These are phyloP conservation scores for Papilio glaucus DNA, from an alignment of 1,140 invertebrate genomes.

Conservation along the genomic window DNA sequence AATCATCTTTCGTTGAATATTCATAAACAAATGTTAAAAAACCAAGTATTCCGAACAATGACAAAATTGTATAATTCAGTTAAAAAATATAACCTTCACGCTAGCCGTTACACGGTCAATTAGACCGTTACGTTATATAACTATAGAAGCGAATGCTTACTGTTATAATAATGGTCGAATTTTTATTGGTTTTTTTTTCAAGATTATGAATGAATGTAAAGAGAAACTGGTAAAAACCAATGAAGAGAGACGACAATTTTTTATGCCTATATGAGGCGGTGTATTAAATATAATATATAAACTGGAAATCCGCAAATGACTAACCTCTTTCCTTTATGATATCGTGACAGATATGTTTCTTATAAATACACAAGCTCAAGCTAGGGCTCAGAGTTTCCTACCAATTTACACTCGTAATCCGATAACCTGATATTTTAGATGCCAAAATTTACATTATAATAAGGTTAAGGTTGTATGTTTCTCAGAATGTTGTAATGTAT, in stretches of 20 bases:
- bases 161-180: conserved; percentile 25
- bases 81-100: conserved; percentile 38
- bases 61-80: conserved; percentile 34
- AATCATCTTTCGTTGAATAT: conserved; percentile 15
- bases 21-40: conserved; percentile 20
- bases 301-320: too few species aligned
- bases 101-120: conserved; percentile 34
- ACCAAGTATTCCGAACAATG: conserved; percentile 34
- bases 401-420: too few species aligned
- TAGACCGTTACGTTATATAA: conserved; percentile 37
- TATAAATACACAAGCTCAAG: too few species aligned
- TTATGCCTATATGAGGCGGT: neutral
- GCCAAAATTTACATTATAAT: too few species aligned
- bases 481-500: too few species aligned
- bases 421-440: too few species aligned
- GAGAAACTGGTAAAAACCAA: neutral
- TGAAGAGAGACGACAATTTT: conserved; percentile 12
- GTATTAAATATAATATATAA: too few species aligned
- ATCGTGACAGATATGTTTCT: too few species aligned
- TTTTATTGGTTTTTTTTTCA: conserved; percentile 27
- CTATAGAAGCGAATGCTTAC: conserved; percentile 17
- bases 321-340: too few species aligned
- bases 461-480: too few species aligned
- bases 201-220: neutral
- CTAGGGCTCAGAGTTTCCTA: too few species aligned